Base-by-base conservation (phyloP, 2,888 invertebrate species). In the Heteromurus nitidus region DNA sequence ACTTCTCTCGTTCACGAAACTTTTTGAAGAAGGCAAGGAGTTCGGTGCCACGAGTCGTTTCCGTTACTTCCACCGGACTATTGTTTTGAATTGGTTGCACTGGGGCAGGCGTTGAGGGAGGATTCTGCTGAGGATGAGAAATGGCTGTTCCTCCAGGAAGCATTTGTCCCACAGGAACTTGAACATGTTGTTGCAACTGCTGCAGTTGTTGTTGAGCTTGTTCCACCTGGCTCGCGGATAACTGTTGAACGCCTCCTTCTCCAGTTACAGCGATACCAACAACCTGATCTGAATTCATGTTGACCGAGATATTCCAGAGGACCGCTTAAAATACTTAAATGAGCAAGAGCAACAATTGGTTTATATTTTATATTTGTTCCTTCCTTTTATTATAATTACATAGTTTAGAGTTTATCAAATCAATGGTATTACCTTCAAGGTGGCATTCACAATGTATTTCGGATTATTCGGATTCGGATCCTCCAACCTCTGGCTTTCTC, bases 1-100 rank as follows among this genome's bases (percentile, higher is more conserved):
- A 92, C 84, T 91, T 89, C 81, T 91, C 92, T 42, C 90, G 89
- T 84, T 91, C 91, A 82, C 92, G 90, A 86, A 92, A 92, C 83
- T 88, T 88, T 67, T 89, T 88, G 58, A 91, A 86, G 53, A 89
- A 88, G 76, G 91, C 90, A 69, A 90, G 87, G 22, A 90, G 88
- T 53, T 88, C 88, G 65, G 88, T 88, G 13, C 89, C 89, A 73
- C 89, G 89, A 68, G 89, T 89, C 53, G 89, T 89, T 85, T 90
- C 90, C 11, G 88, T 88, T 84, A 90, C 90, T 74, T 89, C 89
- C 88, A 89, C 88, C 13, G 88, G 87, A 86, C 86, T 88, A 70
- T 86, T 86, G 26, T 28, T 53, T 18, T 30, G 69, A n/a, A 31
- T 50, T 36, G 16, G 31, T 44, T 74, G 65, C 13, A 30, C 18